Conservation (phyloP, 2,797 vertebrate genomes). For the Morelia viridis region DNA sequence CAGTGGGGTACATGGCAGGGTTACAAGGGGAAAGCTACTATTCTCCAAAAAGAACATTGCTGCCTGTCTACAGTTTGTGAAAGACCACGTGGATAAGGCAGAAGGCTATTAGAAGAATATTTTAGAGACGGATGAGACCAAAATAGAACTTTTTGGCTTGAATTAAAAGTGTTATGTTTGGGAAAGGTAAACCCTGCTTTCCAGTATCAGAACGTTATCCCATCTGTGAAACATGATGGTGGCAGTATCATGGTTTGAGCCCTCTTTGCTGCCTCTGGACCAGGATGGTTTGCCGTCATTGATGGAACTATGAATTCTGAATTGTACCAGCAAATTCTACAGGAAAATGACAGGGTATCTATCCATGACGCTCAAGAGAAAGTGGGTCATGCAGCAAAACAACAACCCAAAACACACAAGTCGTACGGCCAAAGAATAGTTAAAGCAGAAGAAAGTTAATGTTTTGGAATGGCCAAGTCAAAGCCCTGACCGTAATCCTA, state of each 20-base stretch:
- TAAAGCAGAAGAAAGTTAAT: background rate
- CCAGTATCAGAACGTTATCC: background rate
- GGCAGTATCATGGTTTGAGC: background rate
- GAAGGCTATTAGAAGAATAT: background rate
- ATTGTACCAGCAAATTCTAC: background rate
- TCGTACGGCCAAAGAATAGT: background rate
- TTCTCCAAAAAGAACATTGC: background rate
- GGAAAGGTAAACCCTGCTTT: background rate
- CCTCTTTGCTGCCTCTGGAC: background rate
- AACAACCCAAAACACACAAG: background rate
- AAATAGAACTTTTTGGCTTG: background rate
- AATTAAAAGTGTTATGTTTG: background rate
- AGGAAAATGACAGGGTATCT: background rate
- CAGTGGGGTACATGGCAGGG: background rate
- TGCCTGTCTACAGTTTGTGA: background rate
- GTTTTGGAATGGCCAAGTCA: background rate
- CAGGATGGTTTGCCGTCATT: background rate
- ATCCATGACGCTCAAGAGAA: too few species aligned
- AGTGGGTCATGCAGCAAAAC: too few species aligned
- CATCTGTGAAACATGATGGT: background rate
- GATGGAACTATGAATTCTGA: background rate
- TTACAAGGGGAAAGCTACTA: background rate
- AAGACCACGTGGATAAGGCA: background rate
- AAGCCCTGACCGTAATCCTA: background rate
- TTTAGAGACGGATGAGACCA: background rate